A percentile compares a stretch with the other conserved stretches of the same genome.
Conservation (phyloP, 1,140 invertebrate genomes). For the Drosophila malerkotliana region DNA sequence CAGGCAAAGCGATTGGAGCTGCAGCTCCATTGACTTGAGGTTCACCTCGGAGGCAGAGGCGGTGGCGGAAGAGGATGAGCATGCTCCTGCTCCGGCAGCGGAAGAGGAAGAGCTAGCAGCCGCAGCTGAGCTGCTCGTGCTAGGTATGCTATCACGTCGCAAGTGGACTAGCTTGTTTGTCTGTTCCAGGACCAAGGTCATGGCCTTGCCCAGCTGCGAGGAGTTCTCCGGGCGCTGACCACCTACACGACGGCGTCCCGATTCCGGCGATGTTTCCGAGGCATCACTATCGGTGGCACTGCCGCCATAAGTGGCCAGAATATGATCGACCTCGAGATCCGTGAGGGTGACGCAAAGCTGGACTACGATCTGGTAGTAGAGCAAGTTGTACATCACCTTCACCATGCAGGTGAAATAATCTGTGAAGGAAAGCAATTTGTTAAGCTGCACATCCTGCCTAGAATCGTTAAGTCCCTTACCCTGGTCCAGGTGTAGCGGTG, state of each 20-base stretch:
- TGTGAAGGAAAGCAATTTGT: constrained; percentile 76
- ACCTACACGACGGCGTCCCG: constrained; percentile 19
- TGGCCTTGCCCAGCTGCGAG: constrained; percentile 71
- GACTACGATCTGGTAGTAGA: constrained; percentile 94
- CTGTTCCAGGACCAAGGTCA: constrained; percentile 75
- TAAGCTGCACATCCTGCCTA: not conserved
- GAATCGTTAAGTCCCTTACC: constrained; percentile 85
- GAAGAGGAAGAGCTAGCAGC: constrained; percentile 18
- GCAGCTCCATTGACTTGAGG: constrained; percentile 84
- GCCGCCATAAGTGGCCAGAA: constrained; percentile 60
- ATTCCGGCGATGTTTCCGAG: not conserved
- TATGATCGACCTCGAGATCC: constrained; percentile 84
- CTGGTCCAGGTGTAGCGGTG: constrained; percentile 93
- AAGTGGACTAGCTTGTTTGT: constrained; percentile 71
- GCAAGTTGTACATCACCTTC: constrained; percentile 93
- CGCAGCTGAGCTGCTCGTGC: constrained; percentile 49
- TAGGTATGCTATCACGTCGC: constrained; percentile 82
- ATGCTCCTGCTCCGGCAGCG: constrained; percentile 16
- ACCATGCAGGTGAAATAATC: constrained; percentile 94
- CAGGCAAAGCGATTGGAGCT: constrained; percentile 91
- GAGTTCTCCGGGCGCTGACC: constrained; percentile 36
- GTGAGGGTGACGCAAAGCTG: constrained; percentile 87
- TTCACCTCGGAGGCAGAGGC: constrained; percentile 54
- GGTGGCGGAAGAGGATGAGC: not conserved
- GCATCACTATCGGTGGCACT: not conserved